phyloP scores from a whole-genome alignment of 2,797 vertebrate species.

The Bovichtus diacanthus region DNA sequence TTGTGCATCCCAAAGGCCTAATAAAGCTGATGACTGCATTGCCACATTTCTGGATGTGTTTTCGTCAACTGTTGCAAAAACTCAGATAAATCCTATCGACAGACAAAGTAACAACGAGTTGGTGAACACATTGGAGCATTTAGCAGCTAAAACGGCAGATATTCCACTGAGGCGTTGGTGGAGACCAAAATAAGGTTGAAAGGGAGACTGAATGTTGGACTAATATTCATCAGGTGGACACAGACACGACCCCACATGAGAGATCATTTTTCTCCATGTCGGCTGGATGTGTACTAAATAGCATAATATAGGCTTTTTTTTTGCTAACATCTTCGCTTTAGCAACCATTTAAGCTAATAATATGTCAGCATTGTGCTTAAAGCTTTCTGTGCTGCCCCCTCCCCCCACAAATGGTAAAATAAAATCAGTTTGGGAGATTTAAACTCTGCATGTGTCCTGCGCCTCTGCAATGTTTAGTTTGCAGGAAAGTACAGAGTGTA shows the following conservation, averaged over 20 bases:
- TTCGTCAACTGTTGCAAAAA: background rate
- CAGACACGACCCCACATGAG: background rate
- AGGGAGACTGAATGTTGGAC: background rate
- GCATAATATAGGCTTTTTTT: background rate
- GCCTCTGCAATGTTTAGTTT: conserved; percentile 32
- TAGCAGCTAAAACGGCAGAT: background rate
- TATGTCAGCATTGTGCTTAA: background rate
- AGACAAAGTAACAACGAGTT: background rate
- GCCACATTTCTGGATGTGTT: background rate
- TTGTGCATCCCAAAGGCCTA: background rate
- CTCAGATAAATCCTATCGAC: background rate
- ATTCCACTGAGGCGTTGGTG: background rate
- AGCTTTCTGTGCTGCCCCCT: background rate
- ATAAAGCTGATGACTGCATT: conserved; percentile 1
- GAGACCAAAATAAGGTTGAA: conserved; percentile 1
- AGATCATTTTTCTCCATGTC: background rate
- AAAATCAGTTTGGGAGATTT: conserved; percentile 12
- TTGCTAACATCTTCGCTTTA: background rate
- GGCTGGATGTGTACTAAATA: background rate
- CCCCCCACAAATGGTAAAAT: background rate
- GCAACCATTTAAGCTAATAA: background rate
- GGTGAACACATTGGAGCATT: background rate
- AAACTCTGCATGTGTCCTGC: conserved; percentile 3
- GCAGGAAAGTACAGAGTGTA: conserved; percentile 44
- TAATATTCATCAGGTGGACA: background rate